phyloP scores from a whole-genome alignment of 2,113 vertebrate species.

The rabbit (Oryctolagus cuniculus) region mOryCun1.1 NC_091448.1:8540001-8540500 shows the following conservation, averaged over 20 bases:
- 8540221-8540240: neutral
- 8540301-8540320: neutral
- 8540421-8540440: neutral
- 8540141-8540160: no score
- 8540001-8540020: no score
- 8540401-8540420: neutral
- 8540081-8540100: no score
- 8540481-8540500: neutral
- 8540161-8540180: neutral
- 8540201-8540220: neutral
- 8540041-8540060: no score
- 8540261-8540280: neutral
- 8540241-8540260: no score
- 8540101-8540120: no score
- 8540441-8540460: neutral
- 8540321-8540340: neutral
- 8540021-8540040: no score
- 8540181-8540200: neutral
- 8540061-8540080: no score
- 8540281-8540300: neutral
- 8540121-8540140: no score
- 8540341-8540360: neutral
- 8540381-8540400: constrained; percentile 6
- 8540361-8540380: neutral
- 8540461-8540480: neutral